These are phyloP conservation scores for Pseudomyrmex concolor DNA, from an alignment of 1,140 invertebrate species.

Conservation along the genomic window DNA sequence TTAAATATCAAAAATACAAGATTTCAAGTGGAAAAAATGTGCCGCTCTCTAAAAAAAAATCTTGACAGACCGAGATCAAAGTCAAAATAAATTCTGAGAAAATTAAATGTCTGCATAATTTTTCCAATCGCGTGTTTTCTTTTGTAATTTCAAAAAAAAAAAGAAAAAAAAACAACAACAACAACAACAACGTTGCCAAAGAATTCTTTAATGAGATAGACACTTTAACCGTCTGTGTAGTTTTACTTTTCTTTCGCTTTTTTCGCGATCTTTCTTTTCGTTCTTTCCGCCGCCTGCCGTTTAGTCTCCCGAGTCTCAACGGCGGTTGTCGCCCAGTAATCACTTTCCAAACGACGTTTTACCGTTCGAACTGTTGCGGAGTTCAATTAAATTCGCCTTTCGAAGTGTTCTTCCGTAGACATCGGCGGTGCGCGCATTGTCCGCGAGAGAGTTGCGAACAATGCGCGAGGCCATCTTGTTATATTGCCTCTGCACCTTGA, in stretches of 20 bases:
- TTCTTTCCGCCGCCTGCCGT: neutral
- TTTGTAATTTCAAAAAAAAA: neutral
- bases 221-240: too few species aligned
- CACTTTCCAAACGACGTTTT: constrained; percentile 58
- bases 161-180: too few species aligned
- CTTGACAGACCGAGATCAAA: too few species aligned
- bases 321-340: neutral
- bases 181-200: constrained; percentile 7
- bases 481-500: constrained; percentile 53
- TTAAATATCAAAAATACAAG: too few species aligned
- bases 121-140: neutral
- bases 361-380: constrained; percentile 28
- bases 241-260: neutral
- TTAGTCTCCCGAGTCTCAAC: constrained; percentile 22
- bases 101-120: too few species aligned
- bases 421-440: too few species aligned
- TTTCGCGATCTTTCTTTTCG: constrained; percentile 1
- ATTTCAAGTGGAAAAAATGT: too few species aligned
- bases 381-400: constrained; percentile 67
- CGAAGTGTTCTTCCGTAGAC: constrained; percentile 37
- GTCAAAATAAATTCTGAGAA: too few species aligned
- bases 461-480: constrained; percentile 40
- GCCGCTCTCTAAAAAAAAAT: too few species aligned
- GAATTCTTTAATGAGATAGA: constrained; percentile 17
- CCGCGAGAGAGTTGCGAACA: constrained; percentile 41